phyloP scores from a whole-genome alignment of 2,888 invertebrate species.

The Linnaemya vulpina region DNA sequence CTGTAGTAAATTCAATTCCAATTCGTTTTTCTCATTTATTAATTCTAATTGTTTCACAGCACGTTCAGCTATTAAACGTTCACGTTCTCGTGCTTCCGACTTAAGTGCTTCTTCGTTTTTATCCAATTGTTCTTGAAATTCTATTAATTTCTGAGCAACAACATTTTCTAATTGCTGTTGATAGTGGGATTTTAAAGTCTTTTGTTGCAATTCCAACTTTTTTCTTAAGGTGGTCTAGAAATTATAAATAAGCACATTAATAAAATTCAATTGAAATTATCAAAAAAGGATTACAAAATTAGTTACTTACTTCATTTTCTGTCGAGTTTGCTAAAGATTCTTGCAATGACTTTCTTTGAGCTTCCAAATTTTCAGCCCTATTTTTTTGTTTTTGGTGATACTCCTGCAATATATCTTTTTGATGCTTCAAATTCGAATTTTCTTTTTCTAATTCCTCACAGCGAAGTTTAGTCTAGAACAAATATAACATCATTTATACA shows the following conservation, averaged over 20 bases:
- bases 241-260: slow-evolving; percentile 20
- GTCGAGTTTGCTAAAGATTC: slow-evolving; percentile 83
- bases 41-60: slow-evolving; percentile 89
- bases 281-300: not conserved
- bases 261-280: not conserved
- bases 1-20: slow-evolving; percentile 90
- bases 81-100: slow-evolving; percentile 86
- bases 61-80: slow-evolving; percentile 87
- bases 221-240: slow-evolving; percentile 84
- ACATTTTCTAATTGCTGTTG: slow-evolving; percentile 92
- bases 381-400: slow-evolving; percentile 84
- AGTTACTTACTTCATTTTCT: slow-evolving; percentile 85
- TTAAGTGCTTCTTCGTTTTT: slow-evolving; percentile 87
- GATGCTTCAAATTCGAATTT: slow-evolving; percentile 84
- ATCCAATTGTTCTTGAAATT: slow-evolving; percentile 90
- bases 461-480: slow-evolving; percentile 82
- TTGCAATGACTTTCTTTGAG: slow-evolving; percentile 85
- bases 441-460: slow-evolving; percentile 86
- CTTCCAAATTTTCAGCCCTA: slow-evolving; percentile 84
- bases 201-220: slow-evolving; percentile 86
- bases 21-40: slow-evolving; percentile 88
- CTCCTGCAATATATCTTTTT: slow-evolving; percentile 84
- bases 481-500: not conserved
- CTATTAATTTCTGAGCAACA: slow-evolving; percentile 89
- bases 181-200: slow-evolving; percentile 89